Base-by-base conservation (phyloP, 1,140 invertebrate species). In the Ceratosolen fusciceps region DNA sequence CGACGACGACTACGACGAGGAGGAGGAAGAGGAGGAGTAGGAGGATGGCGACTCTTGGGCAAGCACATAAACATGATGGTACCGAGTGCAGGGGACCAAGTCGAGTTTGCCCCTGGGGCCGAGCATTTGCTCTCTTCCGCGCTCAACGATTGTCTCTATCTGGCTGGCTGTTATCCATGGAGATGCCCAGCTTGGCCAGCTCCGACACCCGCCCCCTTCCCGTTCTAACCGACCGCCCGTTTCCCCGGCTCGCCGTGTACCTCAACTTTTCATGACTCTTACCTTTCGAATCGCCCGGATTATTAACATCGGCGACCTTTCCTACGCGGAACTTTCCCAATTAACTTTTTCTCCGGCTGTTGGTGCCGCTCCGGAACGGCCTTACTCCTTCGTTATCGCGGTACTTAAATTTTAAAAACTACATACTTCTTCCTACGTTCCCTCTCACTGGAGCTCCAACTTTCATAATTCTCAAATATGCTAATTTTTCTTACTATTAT, bases 111-210 rank as follows among this genome's bases (percentile, higher is more conserved):
- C 49, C 62, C 0, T 24, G 67, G 75, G 75, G 68, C n/a, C 67
- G 26, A 58, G 16, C 49, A 60, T 58, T 77, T 71, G 31, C 75
- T 70, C 34, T 60, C 52, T 24, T 47, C 54, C 16, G n/a, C 47
- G 47, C 31, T 43, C 52, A 52, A 26, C 56, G 31, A 72, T 49
- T 56, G 70, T 79, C 60, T 47, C 77, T 74, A 10, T 79, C 47
- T 47, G 26, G 1, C 31, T 37, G 3, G 29, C 43, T n/a, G 29
- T 67, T 54, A 52, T 29, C 58, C 1, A 47, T 34, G 39, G 26
- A 62, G 56, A 56, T 65, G 5, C 16, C 19, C 10, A 10, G 34
- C 7, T 3, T 19, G n/a, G n/a, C n/a, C n/a, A n/a, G n/a, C n/a
- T n/a, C n/a, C n/a, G n/a, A n/a, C n/a, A n/a, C n/a, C n/a, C n/a